A percentile compares a stretch with the other conserved stretches of the same genome.
Evolutionary conservation across 1,140 invertebrate genomes (phyloP).

Genomic region (Euura lappo): DNA sequence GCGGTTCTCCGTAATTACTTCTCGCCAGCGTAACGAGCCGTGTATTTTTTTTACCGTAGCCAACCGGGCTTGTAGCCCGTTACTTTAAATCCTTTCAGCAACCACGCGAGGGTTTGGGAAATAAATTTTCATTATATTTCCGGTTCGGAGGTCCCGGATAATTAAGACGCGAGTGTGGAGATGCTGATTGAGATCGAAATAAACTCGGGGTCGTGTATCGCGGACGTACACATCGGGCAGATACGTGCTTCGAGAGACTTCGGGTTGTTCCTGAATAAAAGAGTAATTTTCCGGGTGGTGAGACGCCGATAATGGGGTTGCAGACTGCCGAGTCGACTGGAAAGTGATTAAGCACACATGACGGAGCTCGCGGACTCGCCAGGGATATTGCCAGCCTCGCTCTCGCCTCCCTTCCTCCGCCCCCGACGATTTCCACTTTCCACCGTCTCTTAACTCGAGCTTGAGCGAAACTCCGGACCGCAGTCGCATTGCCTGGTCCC

Average conservation of each 20-base stretch:
- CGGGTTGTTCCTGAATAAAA: slow-evolving; percentile 58
- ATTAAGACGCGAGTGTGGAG: too few species aligned
- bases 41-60: neutral
- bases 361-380: slow-evolving; percentile 52
- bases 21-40: neutral
- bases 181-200: too few species aligned
- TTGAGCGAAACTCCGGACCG: neutral
- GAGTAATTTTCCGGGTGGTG: slow-evolving; percentile 62
- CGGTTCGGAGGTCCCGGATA: too few species aligned
- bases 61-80: too few species aligned
- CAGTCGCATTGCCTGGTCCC: neutral
- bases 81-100: neutral
- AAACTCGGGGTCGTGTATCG: too few species aligned
- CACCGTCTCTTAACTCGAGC: slow-evolving; percentile 21
- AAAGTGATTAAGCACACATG: slow-evolving; percentile 62
- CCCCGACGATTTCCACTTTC: slow-evolving; percentile 28
- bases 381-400: slow-evolving; percentile 52
- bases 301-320: slow-evolving; percentile 59
- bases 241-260: slow-evolving; percentile 35
- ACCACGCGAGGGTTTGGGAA: neutral
- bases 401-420: slow-evolving; percentile 22
- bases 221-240: too few species aligned
- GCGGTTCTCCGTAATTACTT: neutral
- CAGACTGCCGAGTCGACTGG: slow-evolving; percentile 60
- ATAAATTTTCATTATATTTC: too few species aligned